These are phyloP conservation scores for Rhineura floridana DNA, from an alignment of 2,113 vertebrate species.

Conservation along the genomic window DNA sequence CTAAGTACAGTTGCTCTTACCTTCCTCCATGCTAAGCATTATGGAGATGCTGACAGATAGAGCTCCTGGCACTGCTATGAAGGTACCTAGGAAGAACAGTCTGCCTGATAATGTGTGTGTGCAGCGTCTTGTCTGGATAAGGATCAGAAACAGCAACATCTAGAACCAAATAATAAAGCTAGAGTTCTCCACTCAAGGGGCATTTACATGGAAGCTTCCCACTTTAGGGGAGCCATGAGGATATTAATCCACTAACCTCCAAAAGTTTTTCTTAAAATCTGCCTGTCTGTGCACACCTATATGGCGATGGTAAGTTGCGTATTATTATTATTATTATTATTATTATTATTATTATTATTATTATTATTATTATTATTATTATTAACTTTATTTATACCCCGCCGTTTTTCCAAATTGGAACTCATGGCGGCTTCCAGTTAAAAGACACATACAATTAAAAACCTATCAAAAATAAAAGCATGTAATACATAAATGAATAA, in stretches of 20 bases:
- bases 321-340: too few relatives aligned
- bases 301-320: too few relatives aligned
- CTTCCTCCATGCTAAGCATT: background rate
- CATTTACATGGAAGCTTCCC: background rate
- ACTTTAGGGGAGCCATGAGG: background rate
- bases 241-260: background rate
- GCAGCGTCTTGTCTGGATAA: background rate
- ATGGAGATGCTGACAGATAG: background rate
- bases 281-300: background rate
- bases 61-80: background rate
- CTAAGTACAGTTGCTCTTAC: background rate
- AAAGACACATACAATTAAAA: too few relatives aligned
- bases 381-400: too few relatives aligned
- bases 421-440: too few relatives aligned
- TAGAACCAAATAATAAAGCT: background rate
- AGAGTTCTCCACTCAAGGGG: background rate
- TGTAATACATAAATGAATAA: too few relatives aligned
- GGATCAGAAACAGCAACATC: background rate
- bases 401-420: too few relatives aligned
- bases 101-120: background rate
- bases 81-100: background rate
- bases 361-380: too few relatives aligned
- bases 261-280: background rate
- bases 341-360: too few relatives aligned
- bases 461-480: too few relatives aligned